phyloP scores from a whole-genome alignment of 2,797 vertebrate species.

The Sebastes iracundus region DNA sequence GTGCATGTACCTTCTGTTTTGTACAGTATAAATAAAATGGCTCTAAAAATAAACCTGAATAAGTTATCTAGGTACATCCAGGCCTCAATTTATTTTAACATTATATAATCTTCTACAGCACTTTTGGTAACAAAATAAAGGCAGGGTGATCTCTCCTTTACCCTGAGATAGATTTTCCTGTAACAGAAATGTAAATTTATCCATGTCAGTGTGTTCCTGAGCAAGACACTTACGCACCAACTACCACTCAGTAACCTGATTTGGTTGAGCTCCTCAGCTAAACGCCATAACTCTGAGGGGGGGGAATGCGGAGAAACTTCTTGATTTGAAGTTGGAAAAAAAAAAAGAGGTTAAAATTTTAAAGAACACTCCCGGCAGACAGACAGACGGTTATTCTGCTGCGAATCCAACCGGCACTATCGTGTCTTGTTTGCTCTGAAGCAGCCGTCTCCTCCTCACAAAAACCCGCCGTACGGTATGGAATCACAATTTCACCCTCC shows the following conservation, averaged over 20 bases:
- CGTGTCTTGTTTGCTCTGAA: slow-evolving; percentile 38
- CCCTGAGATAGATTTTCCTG: neutral
- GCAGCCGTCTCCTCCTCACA: slow-evolving; percentile 43
- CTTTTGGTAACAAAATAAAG: neutral
- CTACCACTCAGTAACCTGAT: neutral
- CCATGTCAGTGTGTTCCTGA: neutral
- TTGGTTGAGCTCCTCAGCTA: neutral
- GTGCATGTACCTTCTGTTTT: neutral
- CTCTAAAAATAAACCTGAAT: neutral
- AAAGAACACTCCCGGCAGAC: neutral
- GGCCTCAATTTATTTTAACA: neutral
- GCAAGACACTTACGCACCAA: neutral
- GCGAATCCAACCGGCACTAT: slow-evolving; percentile 21
- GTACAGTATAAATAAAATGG: neutral
- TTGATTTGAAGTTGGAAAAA: neutral
- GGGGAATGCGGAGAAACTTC: neutral
- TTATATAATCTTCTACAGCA: neutral
- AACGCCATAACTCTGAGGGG: neutral
- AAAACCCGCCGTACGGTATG: slow-evolving; percentile 17
- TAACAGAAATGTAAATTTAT: neutral
- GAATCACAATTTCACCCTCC: slow-evolving; percentile 59
- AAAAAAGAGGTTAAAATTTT: neutral
- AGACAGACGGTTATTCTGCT: neutral
- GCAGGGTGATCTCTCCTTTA: neutral
- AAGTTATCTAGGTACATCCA: neutral